These are phyloP conservation scores for Cotesia chilonis DNA, from an alignment of 1,140 invertebrate genomes.

Conservation along the genomic window DNA sequence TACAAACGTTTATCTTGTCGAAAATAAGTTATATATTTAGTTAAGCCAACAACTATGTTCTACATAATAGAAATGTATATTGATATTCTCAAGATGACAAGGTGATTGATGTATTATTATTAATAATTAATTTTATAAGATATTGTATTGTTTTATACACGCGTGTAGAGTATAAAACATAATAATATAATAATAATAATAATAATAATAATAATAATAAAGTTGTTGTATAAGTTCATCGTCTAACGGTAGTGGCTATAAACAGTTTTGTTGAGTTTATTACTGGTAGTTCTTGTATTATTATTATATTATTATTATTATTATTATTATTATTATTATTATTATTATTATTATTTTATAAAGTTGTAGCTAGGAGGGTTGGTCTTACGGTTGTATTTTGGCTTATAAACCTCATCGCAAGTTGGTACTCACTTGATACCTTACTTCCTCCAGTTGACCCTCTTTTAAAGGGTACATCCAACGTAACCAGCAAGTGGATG, in stretches of 20 bases:
- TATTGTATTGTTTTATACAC: background rate
- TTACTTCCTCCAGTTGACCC: no score
- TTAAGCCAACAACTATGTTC: no score
- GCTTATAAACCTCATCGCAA: no score
- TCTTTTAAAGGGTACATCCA: no score
- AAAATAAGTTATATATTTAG: no score
- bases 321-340: no score
- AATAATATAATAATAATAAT: background rate
- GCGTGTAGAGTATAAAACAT: background rate
- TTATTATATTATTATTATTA: no score
- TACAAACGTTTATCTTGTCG: no score
- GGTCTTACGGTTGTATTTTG: background rate
- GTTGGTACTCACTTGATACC: no score
- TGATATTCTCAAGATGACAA: background rate
- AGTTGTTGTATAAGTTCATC: background rate
- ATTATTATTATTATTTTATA: background rate
- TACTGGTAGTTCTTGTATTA: conserved; percentile 1
- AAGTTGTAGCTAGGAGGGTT: background rate
- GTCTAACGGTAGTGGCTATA: background rate
- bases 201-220: background rate
- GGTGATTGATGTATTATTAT: background rate
- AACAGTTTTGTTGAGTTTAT: conserved; percentile 22
- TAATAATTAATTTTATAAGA: background rate
- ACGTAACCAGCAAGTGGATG: conserved; percentile 8
- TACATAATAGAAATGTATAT: no score